These are phyloP conservation scores for Rhaphigaster nebulosa DNA, from an alignment of 2,888 invertebrate species.

Conservation along the genomic window DNA sequence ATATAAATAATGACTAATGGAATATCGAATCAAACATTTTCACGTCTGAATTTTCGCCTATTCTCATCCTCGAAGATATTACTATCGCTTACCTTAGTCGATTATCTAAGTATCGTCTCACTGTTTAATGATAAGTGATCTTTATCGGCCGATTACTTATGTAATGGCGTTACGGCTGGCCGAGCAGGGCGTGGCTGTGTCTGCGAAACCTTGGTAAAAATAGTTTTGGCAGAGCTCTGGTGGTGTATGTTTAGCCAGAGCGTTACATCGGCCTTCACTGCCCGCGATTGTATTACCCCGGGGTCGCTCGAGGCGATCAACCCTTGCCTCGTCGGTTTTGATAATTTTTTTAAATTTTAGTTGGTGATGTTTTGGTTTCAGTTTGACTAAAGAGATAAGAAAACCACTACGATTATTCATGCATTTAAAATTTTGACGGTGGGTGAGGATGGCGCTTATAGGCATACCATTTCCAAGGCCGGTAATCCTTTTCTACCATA, in stretches of 20 bases:
- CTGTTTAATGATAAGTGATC: not conserved
- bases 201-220: conserved; percentile 49
- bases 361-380: not conserved
- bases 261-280: conserved; percentile 3
- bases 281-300: conserved; percentile 38
- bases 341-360: not conserved
- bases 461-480: no score
- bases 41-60: not conserved
- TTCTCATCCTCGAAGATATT: not conserved
- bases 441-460: no score
- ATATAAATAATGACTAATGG: no score
- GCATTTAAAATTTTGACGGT: not conserved
- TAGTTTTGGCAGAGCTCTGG: conserved; percentile 36
- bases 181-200: conserved; percentile 25
- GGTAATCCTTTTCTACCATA: no score
- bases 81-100: not conserved
- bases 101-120: not conserved
- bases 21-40: not conserved
- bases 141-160: not conserved
- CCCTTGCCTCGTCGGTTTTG: not conserved
- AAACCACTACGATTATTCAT: not conserved
- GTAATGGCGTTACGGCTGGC: conserved; percentile 4
- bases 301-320: not conserved
- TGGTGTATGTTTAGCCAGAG: conserved; percentile 1
- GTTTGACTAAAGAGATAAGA: not conserved